These are phyloP conservation scores for Apogon talboti DNA, from an alignment of 2,797 vertebrate genomes.

Conservation along the genomic window DNA sequence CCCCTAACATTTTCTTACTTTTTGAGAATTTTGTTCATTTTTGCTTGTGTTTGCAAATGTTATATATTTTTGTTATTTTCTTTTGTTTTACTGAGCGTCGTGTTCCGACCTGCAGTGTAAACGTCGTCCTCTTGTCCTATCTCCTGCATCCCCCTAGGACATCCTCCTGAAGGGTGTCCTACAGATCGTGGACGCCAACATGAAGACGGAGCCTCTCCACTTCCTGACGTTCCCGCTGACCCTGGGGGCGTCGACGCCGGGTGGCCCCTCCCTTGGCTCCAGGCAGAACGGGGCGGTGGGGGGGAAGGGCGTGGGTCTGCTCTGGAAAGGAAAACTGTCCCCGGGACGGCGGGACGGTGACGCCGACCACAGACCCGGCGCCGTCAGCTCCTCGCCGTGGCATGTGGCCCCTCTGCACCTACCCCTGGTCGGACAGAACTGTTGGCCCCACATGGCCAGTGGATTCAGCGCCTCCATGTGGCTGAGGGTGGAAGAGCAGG, in stretches of 20 bases:
- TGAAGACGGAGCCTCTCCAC: constrained; percentile 88
- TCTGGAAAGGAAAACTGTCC: constrained; percentile 86
- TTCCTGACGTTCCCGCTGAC: constrained; percentile 90
- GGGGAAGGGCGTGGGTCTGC: constrained; percentile 79
- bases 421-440: constrained; percentile 94
- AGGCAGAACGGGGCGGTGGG: constrained; percentile 76
- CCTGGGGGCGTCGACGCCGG: constrained; percentile 58
- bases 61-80: neutral
- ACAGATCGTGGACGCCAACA: constrained; percentile 89
- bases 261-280: constrained; percentile 69
- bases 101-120: neutral
- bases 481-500: constrained; percentile 82
- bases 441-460: constrained; percentile 97
- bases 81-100: neutral
- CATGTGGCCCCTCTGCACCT: constrained; percentile 91
- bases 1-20: too few species aligned
- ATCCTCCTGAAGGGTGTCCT: constrained; percentile 91
- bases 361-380: constrained; percentile 72
- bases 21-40: constrained; percentile 1
- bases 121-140: neutral
- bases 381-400: constrained; percentile 91
- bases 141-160: constrained; percentile 81
- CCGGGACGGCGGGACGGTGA: constrained; percentile 83
- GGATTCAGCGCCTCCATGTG: constrained; percentile 95
- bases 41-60: neutral